phyloP scores from a whole-genome alignment of 2,797 vertebrate species.

The Pampus argenteus region DNA sequence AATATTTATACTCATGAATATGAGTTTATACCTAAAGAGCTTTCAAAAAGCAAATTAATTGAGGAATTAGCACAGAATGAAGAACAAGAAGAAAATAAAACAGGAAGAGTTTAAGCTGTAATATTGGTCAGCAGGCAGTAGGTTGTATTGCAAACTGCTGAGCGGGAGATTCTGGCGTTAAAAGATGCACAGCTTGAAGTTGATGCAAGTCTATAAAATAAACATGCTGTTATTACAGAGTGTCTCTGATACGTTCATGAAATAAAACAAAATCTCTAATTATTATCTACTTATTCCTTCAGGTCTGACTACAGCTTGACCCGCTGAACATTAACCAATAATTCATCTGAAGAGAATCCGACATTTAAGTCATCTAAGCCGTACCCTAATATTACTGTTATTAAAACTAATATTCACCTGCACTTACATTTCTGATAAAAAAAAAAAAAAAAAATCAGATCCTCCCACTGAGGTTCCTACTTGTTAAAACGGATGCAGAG shows the following conservation, averaged over 20 bases:
- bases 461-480: constrained; percentile 8
- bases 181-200: constrained; percentile 14
- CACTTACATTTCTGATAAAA: neutral
- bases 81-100: constrained; percentile 1
- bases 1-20: constrained; percentile 4
- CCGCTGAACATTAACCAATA: constrained; percentile 11
- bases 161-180: neutral
- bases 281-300: constrained; percentile 5
- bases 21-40: constrained; percentile 13
- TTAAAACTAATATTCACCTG: neutral
- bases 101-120: neutral
- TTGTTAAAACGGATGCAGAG: constrained; percentile 29
- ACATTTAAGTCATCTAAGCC: constrained; percentile 1
- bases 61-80: constrained; percentile 15
- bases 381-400: neutral
- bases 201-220: constrained; percentile 1
- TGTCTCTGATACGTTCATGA: constrained; percentile 5
- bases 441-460: too few species aligned
- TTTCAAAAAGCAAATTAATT: constrained; percentile 20
- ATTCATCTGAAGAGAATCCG: constrained; percentile 16
- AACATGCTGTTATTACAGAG: constrained; percentile 3
- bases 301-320: constrained; percentile 19
- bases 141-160: constrained; percentile 9
- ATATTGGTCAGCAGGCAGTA: constrained; percentile 24
- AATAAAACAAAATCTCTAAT: constrained; percentile 26